Percentiles rank a stretch among this genome's conserved stretches.
Conservation (phyloP, 2,888 invertebrate species). For the Ophion obscuratus region DNA sequence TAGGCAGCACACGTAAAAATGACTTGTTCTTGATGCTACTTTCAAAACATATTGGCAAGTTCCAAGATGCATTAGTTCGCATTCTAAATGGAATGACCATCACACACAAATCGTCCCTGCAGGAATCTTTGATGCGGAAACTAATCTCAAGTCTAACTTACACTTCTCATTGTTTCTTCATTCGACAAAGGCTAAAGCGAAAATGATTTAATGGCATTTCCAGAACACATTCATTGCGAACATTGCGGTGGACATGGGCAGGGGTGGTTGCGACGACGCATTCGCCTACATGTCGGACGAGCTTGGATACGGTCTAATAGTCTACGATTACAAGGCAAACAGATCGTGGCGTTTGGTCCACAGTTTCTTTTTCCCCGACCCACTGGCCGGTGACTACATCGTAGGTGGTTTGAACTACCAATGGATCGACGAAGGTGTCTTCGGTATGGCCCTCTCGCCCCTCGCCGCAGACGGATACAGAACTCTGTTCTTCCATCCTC, state of each 20-base stretch:
- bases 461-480: constrained; percentile 88
- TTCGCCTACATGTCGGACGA: constrained; percentile 93
- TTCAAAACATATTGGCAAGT: no score
- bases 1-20: no score
- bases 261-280: constrained; percentile 89
- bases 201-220: not conserved
- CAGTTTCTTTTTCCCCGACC: constrained; percentile 93
- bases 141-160: not conserved
- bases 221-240: constrained; percentile 93
- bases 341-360: constrained; percentile 92
- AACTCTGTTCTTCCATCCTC: constrained; percentile 91
- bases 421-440: constrained; percentile 93
- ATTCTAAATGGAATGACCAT: no score
- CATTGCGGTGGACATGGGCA: constrained; percentile 92
- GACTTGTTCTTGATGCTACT: no score
- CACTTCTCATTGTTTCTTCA: not conserved
- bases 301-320: constrained; percentile 92
- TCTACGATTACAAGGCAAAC: constrained; percentile 91
- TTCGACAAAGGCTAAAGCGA: not conserved
- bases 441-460: constrained; percentile 91
- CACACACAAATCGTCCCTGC: no score
- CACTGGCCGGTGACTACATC: constrained; percentile 91
- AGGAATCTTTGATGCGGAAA: no score
- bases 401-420: constrained; percentile 93
- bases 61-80: no score